Evolutionary conservation across 2,113 vertebrate genomes (phyloP).

Genomic region (Polyodon spathula): DNA sequence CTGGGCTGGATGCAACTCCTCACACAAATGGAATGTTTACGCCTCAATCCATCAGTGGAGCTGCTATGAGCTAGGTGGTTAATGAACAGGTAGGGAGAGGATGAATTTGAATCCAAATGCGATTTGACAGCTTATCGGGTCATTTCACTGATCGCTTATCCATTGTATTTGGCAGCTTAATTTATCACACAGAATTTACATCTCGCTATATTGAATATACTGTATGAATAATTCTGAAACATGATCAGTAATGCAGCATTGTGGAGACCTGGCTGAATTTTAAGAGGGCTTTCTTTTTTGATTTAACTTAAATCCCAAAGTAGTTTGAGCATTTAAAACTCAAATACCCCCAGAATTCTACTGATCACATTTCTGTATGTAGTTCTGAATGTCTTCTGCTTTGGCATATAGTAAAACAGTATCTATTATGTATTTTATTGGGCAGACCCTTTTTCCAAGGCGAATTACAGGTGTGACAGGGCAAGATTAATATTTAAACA

Average conservation of each 20-base stretch:
- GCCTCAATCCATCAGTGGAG: no score
- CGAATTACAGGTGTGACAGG: no score
- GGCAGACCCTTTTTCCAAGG: no score
- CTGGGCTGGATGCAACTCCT: no score
- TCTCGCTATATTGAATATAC: constrained; percentile 33
- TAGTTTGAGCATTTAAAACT: constrained; percentile 21
- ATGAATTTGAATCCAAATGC: constrained; percentile 58
- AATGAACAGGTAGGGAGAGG: constrained; percentile 67
- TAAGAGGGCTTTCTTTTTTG: constrained; percentile 28
- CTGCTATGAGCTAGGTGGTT: constrained; percentile 54
- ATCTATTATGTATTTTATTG: no score
- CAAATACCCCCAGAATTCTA: constrained; percentile 25
- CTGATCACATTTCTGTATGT: constrained; percentile 13
- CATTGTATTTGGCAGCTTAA: constrained; percentile 59
- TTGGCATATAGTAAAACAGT: constrained; percentile 19
- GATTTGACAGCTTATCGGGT: constrained; percentile 54
- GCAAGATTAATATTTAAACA: no score
- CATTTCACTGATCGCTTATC: constrained; percentile 66
- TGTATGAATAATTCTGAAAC: constrained; percentile 47
- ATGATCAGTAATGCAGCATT: constrained; percentile 31
- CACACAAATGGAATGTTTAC: constrained; percentile 55
- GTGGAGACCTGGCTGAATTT: constrained; percentile 35
- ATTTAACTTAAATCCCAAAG: constrained; percentile 25
- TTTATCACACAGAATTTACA: constrained; percentile 56
- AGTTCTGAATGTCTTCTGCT: constrained; percentile 17